These are phyloP conservation scores for Gorsachius magnificus DNA, from an alignment of 2,797 vertebrate genomes.

Conservation along the genomic window DNA sequence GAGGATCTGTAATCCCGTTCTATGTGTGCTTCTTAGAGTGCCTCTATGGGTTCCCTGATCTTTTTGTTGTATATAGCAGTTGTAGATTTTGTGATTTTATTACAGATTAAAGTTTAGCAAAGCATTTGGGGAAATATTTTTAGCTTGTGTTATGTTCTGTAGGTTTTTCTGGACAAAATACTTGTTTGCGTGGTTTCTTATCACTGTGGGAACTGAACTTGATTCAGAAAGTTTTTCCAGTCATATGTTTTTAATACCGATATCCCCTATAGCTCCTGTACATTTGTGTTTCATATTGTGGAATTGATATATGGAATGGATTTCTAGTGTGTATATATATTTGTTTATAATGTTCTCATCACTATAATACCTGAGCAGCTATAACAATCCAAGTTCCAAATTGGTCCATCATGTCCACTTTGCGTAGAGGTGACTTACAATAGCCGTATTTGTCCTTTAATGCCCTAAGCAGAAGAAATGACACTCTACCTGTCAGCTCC, in stretches of 20 bases:
- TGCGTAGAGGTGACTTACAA: fast-evolving
- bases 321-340: neutral
- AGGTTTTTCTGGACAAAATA: neutral
- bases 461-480: neutral
- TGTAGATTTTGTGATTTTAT: neutral
- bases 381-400: neutral
- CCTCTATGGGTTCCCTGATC: neutral
- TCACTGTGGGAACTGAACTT: neutral
- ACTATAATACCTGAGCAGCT: neutral
- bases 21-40: neutral
- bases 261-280: slow-evolving; percentile 45
- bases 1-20: neutral
- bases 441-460: neutral
- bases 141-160: neutral
- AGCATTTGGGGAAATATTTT: neutral
- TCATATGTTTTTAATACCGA: slow-evolving; percentile 28
- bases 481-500: neutral
- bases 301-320: slow-evolving; percentile 31
- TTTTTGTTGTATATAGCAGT: neutral
- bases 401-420: neutral
- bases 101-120: neutral
- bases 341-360: neutral
- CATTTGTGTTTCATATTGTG: slow-evolving; percentile 54
- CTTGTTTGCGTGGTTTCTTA: neutral
- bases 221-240: neutral